phyloP scores from a whole-genome alignment of 2,797 vertebrate genomes.

The Tolypeutes matacus region DNA sequence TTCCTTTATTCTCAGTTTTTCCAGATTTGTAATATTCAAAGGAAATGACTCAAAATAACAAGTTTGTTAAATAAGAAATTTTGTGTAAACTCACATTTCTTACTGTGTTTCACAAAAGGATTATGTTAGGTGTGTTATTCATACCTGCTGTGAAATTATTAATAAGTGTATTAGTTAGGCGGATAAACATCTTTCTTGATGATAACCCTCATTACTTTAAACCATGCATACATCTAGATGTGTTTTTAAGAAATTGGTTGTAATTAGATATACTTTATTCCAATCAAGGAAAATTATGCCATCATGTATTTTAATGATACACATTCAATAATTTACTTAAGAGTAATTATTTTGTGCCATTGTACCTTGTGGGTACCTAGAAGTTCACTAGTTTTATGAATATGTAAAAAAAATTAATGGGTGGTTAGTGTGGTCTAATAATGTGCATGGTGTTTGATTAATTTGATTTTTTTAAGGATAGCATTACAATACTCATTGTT shows the following conservation, averaged over 20 bases:
- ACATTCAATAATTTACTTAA: conserved; percentile 40
- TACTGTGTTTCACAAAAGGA: neutral
- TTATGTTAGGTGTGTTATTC: conserved; percentile 17
- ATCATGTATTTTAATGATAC: conserved; percentile 17
- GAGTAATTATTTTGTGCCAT: neutral
- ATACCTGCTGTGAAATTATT: neutral
- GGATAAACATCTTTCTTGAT: conserved; percentile 3
- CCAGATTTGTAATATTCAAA: neutral
- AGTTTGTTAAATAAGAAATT: neutral
- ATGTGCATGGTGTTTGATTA: neutral
- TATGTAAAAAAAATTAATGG: neutral
- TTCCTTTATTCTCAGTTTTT: neutral
- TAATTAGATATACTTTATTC: conserved; percentile 45
- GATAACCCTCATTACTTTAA: conserved; percentile 53
- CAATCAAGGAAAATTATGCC: conserved; percentile 70
- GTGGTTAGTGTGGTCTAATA: neutral
- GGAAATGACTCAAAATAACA: neutral
- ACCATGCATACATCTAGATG: neutral
- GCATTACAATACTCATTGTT: neutral
- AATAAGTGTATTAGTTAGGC: conserved; percentile 45
- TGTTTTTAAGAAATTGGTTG: conserved; percentile 57
- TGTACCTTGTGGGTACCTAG: neutral
- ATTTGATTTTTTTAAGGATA: neutral
- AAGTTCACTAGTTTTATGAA: conserved; percentile 11
- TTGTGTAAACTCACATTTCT: neutral